phyloP scores from a whole-genome alignment of 64 coral and sea anemone species.

The Anthopleura sola region DNA sequence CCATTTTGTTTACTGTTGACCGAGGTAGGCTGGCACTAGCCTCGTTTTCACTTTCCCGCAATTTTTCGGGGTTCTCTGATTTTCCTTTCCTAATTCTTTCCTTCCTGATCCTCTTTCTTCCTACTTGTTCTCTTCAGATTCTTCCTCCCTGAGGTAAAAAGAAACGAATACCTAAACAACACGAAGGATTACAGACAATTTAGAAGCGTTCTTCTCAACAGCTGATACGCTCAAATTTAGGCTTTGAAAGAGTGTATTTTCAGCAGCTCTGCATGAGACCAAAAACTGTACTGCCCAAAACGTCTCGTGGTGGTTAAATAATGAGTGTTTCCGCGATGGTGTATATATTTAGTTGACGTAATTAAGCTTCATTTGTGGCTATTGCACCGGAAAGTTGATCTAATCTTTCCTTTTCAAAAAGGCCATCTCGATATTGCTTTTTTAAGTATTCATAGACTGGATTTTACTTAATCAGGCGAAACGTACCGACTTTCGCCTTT shows the following conservation, averaged over 20 bases:
- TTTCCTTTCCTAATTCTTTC: not conserved
- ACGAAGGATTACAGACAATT: not conserved
- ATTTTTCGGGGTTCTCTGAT: not conserved
- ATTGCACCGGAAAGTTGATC: not conserved
- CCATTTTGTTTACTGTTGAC: not conserved
- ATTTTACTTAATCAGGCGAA: not conserved
- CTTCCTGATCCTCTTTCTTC: not conserved
- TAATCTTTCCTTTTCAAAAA: not conserved
- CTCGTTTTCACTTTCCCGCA: not conserved
- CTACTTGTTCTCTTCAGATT: not conserved
- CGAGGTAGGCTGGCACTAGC: conserved; percentile 12
- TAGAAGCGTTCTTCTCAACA: not conserved
- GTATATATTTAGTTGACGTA: not conserved
- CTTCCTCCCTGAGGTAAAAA: not conserved
- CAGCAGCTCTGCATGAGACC: not conserved
- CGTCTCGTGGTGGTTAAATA: not conserved
- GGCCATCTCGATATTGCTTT: not conserved
- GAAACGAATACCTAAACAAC: not conserved
- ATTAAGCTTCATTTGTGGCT: not conserved
- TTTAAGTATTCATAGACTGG: not conserved
- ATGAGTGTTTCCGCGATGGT: not conserved
- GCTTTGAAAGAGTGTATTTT: not conserved
- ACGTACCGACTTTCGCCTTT: not conserved
- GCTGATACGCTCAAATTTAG: not conserved
- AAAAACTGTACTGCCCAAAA: not conserved